Conservation (phyloP, 2,888 invertebrate genomes). For the Achlya flavicornis region DNA sequence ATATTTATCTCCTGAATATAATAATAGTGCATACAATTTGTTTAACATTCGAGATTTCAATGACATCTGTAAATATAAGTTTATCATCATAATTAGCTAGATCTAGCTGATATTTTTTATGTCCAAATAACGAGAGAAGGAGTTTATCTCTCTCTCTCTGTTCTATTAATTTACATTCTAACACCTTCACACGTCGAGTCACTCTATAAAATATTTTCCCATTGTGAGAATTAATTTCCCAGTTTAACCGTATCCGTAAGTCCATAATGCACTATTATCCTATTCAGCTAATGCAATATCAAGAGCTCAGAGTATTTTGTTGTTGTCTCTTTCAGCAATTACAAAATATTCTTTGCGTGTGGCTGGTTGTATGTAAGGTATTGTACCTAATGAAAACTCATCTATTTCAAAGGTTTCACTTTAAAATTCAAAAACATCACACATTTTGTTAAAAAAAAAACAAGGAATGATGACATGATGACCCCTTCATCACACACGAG, state of each 20-base stretch:
- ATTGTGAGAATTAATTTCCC: neutral
- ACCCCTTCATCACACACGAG: constrained; percentile 43
- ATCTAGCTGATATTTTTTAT: too few species aligned
- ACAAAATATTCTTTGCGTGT: constrained; percentile 93
- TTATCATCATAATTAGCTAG: too few species aligned
- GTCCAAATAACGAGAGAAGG: too few species aligned
- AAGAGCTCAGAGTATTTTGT: constrained; percentile 81
- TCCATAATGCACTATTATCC: constrained; percentile 11
- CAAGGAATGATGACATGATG: constrained; percentile 3
- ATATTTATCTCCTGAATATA: neutral
- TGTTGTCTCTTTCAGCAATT: constrained; percentile 88
- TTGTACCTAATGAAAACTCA: constrained; percentile 73
- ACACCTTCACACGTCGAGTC: too few species aligned
- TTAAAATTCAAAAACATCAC: constrained; percentile 75
- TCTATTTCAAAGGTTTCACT: constrained; percentile 70
- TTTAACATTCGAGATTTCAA: too few species aligned
- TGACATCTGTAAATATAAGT: too few species aligned
- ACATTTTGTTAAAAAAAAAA: constrained; percentile 40
- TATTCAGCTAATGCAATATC: constrained; percentile 30
- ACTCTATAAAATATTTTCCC: too few species aligned
- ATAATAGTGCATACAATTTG: neutral
- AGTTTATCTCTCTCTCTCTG: too few species aligned
- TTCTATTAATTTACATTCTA: too few species aligned
- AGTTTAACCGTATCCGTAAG: neutral
- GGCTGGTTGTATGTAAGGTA: constrained; percentile 94